Percentiles rank a stretch among this genome's conserved stretches.
Conservation (phyloP, 2,113 vertebrate genomes). For the Alouatta palliata region DNA sequence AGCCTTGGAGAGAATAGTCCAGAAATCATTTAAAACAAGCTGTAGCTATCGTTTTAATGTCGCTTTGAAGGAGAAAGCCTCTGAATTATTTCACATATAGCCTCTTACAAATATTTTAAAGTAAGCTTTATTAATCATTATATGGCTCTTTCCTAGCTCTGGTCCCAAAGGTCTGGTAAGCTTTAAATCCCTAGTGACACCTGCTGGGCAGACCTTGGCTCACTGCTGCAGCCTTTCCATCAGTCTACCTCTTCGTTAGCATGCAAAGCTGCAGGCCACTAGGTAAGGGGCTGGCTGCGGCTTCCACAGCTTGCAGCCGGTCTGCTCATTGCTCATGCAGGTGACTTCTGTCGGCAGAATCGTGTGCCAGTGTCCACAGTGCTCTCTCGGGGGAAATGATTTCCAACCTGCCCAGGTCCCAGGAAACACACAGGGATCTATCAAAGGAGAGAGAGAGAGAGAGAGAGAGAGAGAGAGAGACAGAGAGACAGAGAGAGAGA, state of each 20-base stretch:
- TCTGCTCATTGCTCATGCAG: conserved; percentile 2
- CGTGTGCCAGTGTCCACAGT: background rate
- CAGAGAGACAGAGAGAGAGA: too few relatives aligned
- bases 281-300: background rate
- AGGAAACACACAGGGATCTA: background rate
- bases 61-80: conserved; percentile 15
- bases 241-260: background rate
- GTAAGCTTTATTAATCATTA: conserved; percentile 38
- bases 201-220: conserved; percentile 53
- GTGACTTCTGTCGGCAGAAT: conserved; percentile 29
- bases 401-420: conserved; percentile 16
- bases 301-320: background rate
- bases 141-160: background rate
- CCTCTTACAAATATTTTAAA: conserved; percentile 45
- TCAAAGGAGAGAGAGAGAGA: background rate
- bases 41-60: conserved; percentile 43
- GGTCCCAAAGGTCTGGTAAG: conserved; percentile 14
- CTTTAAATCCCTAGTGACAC: conserved; percentile 63
- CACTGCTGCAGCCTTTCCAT: background rate
- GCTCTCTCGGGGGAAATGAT: background rate
- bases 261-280: background rate
- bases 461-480: background rate
- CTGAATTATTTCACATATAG: conserved; percentile 40
- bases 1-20: background rate
- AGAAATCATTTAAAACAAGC: conserved; percentile 49